Evolutionary conservation across 2,797 vertebrate species (phyloP), one percentile per base, ranked within the genome.

Genomic region (Pipistrellus pipistrellus): DNA sequence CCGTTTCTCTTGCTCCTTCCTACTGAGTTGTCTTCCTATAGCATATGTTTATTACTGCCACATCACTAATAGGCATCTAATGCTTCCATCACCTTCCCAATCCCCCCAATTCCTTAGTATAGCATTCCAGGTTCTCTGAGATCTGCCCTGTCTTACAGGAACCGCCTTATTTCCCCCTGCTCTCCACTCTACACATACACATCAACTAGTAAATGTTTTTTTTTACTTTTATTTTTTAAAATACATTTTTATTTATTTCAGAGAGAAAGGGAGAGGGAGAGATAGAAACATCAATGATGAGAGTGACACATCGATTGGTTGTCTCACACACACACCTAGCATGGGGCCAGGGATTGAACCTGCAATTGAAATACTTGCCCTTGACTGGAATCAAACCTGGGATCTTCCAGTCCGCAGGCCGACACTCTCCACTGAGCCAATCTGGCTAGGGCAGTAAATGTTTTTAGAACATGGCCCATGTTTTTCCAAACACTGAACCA

Each of bases 11-110:
- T 0, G 0, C 32, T 38, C 57, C 53, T 71, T 88, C 66, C 51
- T 12, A 84, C 53, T 17, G 27, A 69, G 64, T 4, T 82, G 82
- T 78, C 78, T 62, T 96, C 93, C 78, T 35, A 51, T 92, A 35
- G 76, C n/a, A 62, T 7, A 10, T 25, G 48, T 1, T 71, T 90
- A 80, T 51, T 41, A 44, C 62, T 89, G 44, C 72, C 41, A 72
- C 78, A 41, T 75, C 51, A 55, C 21, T 59, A 55, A 20, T 0
- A 72, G 46, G 41, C 21, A 73, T 12, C 25, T 38, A 51, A 53
- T n/a, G 73, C 23, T 59, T 69, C 78, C 27, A 32, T 41, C 59
- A 57, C 15, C 83, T 80, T 88, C 46, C 10, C 0, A 18, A 80
- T n/a, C 8, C 12, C 55, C 53, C 18, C 12, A 5, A 14, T 82